These are phyloP conservation scores for Pseudomugil gertrudae DNA, from an alignment of 2,797 vertebrate species.

Conservation along the genomic window DNA sequence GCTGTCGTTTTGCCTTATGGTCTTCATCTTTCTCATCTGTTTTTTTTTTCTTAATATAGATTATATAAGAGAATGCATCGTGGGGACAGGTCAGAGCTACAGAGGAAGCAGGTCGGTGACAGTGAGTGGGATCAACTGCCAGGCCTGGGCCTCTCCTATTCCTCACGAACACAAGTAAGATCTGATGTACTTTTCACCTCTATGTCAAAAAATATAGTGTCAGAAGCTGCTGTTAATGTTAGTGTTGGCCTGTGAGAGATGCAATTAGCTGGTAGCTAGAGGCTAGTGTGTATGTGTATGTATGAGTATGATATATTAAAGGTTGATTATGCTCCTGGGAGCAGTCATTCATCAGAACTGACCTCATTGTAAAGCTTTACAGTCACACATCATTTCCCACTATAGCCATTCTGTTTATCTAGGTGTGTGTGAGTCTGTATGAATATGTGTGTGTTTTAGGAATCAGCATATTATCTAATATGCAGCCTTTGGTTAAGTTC, in stretches of 20 bases:
- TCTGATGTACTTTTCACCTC: conserved; percentile 31
- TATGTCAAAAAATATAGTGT: conserved; percentile 42
- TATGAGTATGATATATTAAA: conserved; percentile 65
- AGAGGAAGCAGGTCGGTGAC: conserved; percentile 91
- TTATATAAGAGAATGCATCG: conserved; percentile 93
- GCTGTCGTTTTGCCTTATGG: conserved; percentile 16
- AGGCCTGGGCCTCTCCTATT: conserved; percentile 92
- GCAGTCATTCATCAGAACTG: conserved; percentile 71
- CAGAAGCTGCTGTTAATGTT: conserved; percentile 46
- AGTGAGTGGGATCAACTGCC: conserved; percentile 90
- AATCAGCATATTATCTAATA: conserved; percentile 54
- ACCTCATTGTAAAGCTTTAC: conserved; percentile 68
- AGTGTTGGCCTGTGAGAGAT: conserved; percentile 46
- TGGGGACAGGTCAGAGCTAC: conserved; percentile 92
- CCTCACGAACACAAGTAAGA: conserved; percentile 98
- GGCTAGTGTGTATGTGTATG: conserved; percentile 48
- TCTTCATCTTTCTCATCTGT: conserved; percentile 6
- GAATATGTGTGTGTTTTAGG: conserved; percentile 31
- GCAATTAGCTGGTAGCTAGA: conserved; percentile 60
- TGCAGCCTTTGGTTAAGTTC: conserved; percentile 23
- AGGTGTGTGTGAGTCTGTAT: conserved; percentile 30
- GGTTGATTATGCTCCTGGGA: conserved; percentile 72
- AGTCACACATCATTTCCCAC: conserved; percentile 72
- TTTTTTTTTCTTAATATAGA: conserved; percentile 69
- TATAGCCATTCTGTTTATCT: conserved; percentile 60